These are phyloP conservation scores for Margarornis squamiger DNA, from an alignment of 2,797 vertebrate genomes.

Conservation along the genomic window DNA sequence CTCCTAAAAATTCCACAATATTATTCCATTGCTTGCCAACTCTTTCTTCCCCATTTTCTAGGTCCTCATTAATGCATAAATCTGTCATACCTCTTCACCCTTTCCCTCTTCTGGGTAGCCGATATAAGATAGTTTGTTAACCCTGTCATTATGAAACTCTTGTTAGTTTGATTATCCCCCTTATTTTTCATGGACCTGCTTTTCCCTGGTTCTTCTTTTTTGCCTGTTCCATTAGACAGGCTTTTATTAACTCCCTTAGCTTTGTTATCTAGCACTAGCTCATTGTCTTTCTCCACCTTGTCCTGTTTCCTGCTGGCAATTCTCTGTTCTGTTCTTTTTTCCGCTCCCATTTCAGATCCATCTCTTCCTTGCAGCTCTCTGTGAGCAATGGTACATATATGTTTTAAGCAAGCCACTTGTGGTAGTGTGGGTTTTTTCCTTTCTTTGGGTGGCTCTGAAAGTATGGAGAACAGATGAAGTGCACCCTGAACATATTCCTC, in stretches of 20 bases:
- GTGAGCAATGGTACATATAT: accelerated
- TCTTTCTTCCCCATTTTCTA: not conserved
- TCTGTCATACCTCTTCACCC: not conserved
- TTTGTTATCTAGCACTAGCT: not conserved
- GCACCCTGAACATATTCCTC: not conserved
- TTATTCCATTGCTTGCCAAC: not conserved
- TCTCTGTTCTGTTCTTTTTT: not conserved
- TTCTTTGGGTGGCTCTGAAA: not conserved
- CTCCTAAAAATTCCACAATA: not conserved
- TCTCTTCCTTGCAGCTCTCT: not conserved
- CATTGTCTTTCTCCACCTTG: not conserved
- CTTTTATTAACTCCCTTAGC: not conserved
- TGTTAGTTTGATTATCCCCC: not conserved
- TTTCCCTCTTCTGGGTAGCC: not conserved
- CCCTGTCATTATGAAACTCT: not conserved
- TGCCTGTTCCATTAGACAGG: not conserved
- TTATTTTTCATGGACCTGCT: not conserved
- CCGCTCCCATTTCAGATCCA: not conserved
- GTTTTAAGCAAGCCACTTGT: not conserved
- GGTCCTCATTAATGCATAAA: not conserved
- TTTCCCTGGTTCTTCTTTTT: not conserved
- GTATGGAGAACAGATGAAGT: not conserved
- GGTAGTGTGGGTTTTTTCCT: not conserved
- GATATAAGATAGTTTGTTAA: not conserved
- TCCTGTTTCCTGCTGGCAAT: not conserved